phyloP scores from a whole-genome alignment of 2,113 vertebrate genomes.

The Tupaia tana region DNA sequence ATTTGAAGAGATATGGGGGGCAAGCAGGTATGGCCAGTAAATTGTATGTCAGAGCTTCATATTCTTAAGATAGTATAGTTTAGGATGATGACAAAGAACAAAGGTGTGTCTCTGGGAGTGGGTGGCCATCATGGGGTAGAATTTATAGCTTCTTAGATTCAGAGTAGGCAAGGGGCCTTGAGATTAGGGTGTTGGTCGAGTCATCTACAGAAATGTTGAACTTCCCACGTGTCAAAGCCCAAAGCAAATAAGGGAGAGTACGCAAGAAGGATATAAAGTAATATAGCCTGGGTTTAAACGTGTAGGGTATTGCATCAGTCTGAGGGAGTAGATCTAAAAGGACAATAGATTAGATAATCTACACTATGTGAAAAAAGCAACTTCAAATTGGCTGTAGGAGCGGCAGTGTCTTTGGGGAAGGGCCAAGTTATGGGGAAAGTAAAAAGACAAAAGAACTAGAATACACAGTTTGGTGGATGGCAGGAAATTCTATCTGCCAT shows the following conservation, averaged over 20 bases:
- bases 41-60: not conserved
- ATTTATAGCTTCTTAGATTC: not conserved
- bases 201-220: not conserved
- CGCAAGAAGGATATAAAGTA: conserved; percentile 23
- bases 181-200: not conserved
- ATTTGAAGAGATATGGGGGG: not conserved
- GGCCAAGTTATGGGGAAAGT: not conserved
- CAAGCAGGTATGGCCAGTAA: not conserved
- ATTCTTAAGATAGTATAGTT: not conserved
- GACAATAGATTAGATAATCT: not conserved
- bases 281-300: conserved; percentile 3
- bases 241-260: conserved; percentile 13
- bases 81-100: not conserved
- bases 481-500: not conserved
- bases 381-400: not conserved
- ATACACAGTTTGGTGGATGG: not conserved
- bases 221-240: not conserved
- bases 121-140: not conserved
- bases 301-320: not conserved
- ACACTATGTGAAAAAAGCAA: not conserved
- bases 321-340: not conserved
- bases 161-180: not conserved
- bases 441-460: not conserved
- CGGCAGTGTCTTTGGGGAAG: not conserved
- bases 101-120: not conserved